Percentiles rank a stretch among this genome's conserved stretches.
Evolutionary conservation across 2,797 vertebrate species (phyloP).

Genomic region (Clamator glandarius): DNA sequence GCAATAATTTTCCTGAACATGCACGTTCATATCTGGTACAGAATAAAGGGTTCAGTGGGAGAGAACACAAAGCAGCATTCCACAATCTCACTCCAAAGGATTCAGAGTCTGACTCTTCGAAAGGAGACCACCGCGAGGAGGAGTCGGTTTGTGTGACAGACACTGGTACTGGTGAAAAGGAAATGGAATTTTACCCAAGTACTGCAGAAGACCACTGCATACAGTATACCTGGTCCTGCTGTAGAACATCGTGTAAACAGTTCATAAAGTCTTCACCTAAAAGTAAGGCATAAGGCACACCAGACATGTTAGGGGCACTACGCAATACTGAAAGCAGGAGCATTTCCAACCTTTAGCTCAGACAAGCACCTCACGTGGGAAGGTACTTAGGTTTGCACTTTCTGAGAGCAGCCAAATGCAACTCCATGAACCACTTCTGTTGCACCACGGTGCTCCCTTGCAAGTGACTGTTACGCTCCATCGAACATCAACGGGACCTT

Average conservation of each 20-base stretch:
- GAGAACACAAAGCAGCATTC: slow-evolving; percentile 74
- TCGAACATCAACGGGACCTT: slow-evolving; percentile 47
- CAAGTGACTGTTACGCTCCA: slow-evolving; percentile 43
- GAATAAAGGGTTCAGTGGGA: slow-evolving; percentile 50
- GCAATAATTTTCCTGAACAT: slow-evolving; percentile 72
- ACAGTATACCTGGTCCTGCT: slow-evolving; percentile 77
- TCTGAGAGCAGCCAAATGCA: slow-evolving; percentile 56
- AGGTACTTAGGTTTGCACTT: slow-evolving; percentile 73
- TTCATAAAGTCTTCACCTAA: slow-evolving; percentile 80
- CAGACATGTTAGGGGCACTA: slow-evolving; percentile 81
- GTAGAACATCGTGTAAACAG: slow-evolving; percentile 83
- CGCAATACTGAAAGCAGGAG: slow-evolving; percentile 72
- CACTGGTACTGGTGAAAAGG: slow-evolving; percentile 57
- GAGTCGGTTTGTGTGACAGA: slow-evolving; percentile 53
- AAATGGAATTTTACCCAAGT: slow-evolving; percentile 77
- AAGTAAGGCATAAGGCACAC: slow-evolving; percentile 85
- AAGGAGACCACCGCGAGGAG: slow-evolving; percentile 59
- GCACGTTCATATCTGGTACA: slow-evolving; percentile 71
- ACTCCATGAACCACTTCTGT: slow-evolving; percentile 21
- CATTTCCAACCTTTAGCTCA: slow-evolving; percentile 60
- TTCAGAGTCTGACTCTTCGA: slow-evolving; percentile 71
- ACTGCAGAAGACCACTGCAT: slow-evolving; percentile 76
- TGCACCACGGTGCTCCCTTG: slow-evolving; percentile 42
- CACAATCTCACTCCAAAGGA: slow-evolving; percentile 59
- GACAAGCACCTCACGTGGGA: slow-evolving; percentile 69